These are phyloP conservation scores for Papilio gigon DNA, from an alignment of 2,888 invertebrate species.

Conservation along the genomic window DNA sequence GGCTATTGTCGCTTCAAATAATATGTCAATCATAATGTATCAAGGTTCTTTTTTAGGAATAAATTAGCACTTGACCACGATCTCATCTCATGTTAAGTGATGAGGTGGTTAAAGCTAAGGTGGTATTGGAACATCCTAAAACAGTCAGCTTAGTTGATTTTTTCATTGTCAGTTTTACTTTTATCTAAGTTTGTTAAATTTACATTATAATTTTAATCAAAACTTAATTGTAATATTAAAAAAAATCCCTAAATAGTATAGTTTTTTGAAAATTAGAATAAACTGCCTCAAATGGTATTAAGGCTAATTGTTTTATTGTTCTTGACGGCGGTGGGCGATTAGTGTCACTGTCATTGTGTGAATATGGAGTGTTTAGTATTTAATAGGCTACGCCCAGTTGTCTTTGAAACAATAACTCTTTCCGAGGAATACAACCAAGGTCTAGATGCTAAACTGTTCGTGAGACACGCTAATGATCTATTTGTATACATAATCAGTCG, in stretches of 20 bases:
- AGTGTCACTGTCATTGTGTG: conserved; percentile 28
- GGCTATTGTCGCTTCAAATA: too few relatives aligned
- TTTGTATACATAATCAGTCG: conserved; percentile 31
- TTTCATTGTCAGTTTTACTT: too few relatives aligned
- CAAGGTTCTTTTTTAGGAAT: neutral
- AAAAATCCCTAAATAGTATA: too few relatives aligned
- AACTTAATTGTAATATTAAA: too few relatives aligned
- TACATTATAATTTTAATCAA: too few relatives aligned
- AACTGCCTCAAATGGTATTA: conserved; percentile 20
- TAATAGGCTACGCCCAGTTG: conserved; percentile 56
- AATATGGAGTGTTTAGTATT: conserved; percentile 41
- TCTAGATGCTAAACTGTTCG: conserved; percentile 65
- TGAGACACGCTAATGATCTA: conserved; percentile 62
- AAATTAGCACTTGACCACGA: too few relatives aligned
- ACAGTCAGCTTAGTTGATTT: too few relatives aligned
- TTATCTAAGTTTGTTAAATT: too few relatives aligned
- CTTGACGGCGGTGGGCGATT: conserved; percentile 19
- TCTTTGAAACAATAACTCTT: conserved; percentile 59
- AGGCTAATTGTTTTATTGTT: conserved; percentile 35
- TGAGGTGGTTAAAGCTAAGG: too few relatives aligned
- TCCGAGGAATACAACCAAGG: conserved; percentile 69
- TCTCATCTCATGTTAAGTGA: too few relatives aligned
- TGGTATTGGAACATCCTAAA: neutral
- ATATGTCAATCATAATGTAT: too few relatives aligned
- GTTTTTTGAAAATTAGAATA: conserved; percentile 27